Evolutionary conservation across 2,113 vertebrate genomes (phyloP).

Genomic region (Theristicus caerulescens): DNA sequence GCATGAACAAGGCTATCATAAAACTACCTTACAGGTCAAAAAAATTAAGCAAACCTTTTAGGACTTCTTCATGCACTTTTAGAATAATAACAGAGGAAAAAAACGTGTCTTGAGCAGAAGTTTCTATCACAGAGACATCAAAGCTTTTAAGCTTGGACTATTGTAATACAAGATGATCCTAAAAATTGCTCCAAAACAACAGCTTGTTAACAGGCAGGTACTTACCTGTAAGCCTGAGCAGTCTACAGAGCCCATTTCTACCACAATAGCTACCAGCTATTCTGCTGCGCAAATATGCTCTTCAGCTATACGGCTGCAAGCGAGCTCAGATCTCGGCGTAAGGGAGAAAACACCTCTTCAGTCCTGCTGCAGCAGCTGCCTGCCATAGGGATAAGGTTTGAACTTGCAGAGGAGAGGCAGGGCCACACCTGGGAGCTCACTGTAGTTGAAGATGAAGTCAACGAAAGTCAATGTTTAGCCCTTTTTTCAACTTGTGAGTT

Average conservation of each 20-base stretch:
- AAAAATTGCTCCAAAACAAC: background rate
- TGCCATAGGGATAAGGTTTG: background rate
- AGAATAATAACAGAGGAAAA: background rate
- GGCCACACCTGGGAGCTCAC: background rate
- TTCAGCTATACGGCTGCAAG: background rate
- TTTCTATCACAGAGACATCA: background rate
- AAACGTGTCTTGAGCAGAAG: background rate
- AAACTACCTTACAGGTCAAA: background rate
- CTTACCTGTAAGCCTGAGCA: background rate
- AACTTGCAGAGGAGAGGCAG: background rate
- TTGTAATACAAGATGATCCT: background rate
- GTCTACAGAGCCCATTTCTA: background rate
- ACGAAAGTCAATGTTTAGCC: background rate
- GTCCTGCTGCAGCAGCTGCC: background rate
- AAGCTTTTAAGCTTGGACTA: background rate
- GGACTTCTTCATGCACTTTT: background rate
- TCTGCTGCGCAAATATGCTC: background rate
- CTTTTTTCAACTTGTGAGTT: background rate
- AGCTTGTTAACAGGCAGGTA: constrained; percentile 28
- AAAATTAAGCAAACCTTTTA: background rate
- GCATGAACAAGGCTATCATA: background rate
- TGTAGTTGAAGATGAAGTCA: background rate
- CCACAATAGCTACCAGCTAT: background rate
- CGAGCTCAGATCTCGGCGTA: background rate
- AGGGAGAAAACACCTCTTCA: background rate